Base-by-base conservation (phyloP, 2,888 invertebrate genomes). In the Crepidodera aurea region DNA sequence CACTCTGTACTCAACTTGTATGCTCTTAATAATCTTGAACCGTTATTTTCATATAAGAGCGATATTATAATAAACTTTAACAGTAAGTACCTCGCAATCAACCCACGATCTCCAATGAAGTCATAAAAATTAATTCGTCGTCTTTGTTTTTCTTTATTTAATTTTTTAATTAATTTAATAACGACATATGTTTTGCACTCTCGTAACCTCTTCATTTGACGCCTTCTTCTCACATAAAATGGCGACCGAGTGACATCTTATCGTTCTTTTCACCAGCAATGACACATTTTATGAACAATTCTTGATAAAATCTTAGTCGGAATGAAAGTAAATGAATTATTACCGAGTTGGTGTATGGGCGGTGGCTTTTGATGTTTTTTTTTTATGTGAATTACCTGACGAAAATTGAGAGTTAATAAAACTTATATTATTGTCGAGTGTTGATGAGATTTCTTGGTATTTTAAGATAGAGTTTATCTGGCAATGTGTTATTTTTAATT, bases 241-340 rank as follows among this genome's bases (percentile, higher is more conserved):
- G 64, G 65, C 68, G 71, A 72, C 73, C 71, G 70, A 67, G 60
- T 65, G 67, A 69, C 69, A 65, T 65, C 62, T 66, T 66, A 69
- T 67, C 66, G 66, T 54, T 39, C 57, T 51, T 56, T 65, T 51
- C 57, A 64, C 59, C 54, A 48, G 51, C 72, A 73, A 69, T 70
- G 75, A 75, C 73, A 74, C 73, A 74, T 75, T 76, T 76, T 76
- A 76, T 71, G 72, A 69, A 68, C 67, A 51, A 8, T 37, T 46
- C 29, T 4, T 18, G 56, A 46, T 56, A 56, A 56, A 56, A 56
- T 56, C 37, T 12, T 40, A 40, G 40, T 53, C 27, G 40, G 40
- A 53, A 40, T 40, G 27, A 16, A 22, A 19, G 22, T 32, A 22
- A 37, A 12, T 37, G 51, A 51, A 37, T 51, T 51, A 34, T 37